Base-by-base conservation (phyloP, 2,888 invertebrate genomes). In the Noctua janthina region DNA sequence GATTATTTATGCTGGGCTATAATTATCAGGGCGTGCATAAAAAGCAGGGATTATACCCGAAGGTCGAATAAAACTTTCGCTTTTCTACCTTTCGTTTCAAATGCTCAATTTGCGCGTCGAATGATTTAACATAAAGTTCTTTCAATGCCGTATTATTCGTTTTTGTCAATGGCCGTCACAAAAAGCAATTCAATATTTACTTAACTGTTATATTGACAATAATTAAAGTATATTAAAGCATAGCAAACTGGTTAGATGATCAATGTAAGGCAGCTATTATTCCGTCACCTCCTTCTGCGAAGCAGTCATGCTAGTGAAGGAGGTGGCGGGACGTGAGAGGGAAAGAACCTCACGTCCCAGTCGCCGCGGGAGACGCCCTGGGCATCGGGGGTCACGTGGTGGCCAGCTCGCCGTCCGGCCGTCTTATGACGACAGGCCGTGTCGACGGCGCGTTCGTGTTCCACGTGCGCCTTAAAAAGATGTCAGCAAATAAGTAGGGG, bases 1-100 rank as follows among this genome's bases (percentile, higher is more conserved):
- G 87, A 87, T 86, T 87, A 87, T 84, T 83, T 78, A 87, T 87
- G 73, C 78, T 74, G 67, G 74, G 59, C 59, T 73, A 76, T n/a
- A n/a, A n/a, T 86, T 84, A 84, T 81, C 67, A 66, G 81, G 81
- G 87, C 87, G 81, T 84, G 64, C 81, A 81, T 84, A 87, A 84
- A 85, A 83, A 78, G 68, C 81, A 84, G 74, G 51, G 68, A 78
- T 83, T 83, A 74, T 70, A 81, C 77, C 64, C 78, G 13, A 81
- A 86, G 85, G 85, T 78, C 46, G 54, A 67, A 83, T 79, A 75
- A 86, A 79, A 83, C 76, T 86, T 85, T 64, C n/a, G 35, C 23
- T 67, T 75, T 69, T 64, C 62, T 62, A 66, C 68, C 56, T 72
- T 78, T 78, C 10, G n/a, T 64, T 78, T 72, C 39, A 59, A 76